Evolutionary conservation across 1,140 invertebrate species (phyloP).

Genomic region (Phthorimaea operculella): DNA sequence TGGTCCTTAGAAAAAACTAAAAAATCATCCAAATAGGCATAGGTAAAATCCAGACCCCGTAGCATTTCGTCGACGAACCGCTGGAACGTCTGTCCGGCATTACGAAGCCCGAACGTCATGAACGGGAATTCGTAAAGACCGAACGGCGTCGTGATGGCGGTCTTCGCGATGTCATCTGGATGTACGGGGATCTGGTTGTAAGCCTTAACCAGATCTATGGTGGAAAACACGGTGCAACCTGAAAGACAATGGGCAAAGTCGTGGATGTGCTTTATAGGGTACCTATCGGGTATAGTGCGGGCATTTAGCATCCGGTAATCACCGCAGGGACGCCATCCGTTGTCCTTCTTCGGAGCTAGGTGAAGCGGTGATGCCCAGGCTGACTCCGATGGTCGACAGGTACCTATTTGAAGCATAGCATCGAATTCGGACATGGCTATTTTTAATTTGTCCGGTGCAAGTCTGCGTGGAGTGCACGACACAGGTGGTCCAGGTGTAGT

Average conservation of each 20-base stretch:
- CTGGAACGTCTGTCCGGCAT: conserved; percentile 59
- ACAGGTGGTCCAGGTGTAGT: conserved; percentile 23
- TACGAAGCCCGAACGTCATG: conserved; percentile 49
- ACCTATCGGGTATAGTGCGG: conserved; percentile 48
- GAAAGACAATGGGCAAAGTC: conserved; percentile 35
- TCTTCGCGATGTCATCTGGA: conserved; percentile 37
- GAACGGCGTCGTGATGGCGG: conserved; percentile 26
- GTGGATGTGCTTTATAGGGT: conserved; percentile 39
- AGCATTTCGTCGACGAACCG: conserved; percentile 57
- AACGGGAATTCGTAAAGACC: conserved; percentile 45
- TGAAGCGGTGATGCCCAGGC: conserved; percentile 60
- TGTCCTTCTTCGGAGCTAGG: conserved; percentile 34
- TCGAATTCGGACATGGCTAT: conserved; percentile 5
- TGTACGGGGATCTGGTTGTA: conserved; percentile 60
- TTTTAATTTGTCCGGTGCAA: conserved; percentile 4
- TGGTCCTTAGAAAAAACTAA: conserved; percentile 45
- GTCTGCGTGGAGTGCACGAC: not conserved
- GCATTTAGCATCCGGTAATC: conserved; percentile 41
- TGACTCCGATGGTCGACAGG: conserved; percentile 42
- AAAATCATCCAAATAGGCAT: conserved; percentile 69
- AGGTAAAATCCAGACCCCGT: conserved; percentile 34
- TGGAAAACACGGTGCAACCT: conserved; percentile 48
- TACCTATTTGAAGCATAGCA: conserved; percentile 21
- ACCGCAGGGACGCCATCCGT: conserved; percentile 30
- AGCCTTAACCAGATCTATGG: conserved; percentile 59